Base-by-base conservation (phyloP, 2,888 invertebrate species). In the Apamea crenata region DNA sequence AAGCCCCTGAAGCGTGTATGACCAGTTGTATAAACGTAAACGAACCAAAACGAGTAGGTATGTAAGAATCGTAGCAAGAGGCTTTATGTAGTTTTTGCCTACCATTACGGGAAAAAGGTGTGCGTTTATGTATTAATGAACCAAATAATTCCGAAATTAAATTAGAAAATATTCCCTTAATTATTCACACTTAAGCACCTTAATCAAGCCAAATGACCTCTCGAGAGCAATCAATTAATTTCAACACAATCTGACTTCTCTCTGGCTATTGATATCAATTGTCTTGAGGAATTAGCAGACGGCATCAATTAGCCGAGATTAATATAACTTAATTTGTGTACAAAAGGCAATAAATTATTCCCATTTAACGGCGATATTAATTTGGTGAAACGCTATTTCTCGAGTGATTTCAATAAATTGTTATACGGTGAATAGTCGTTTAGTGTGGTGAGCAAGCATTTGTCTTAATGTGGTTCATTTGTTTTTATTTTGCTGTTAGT, bases 201-300 rank as follows among this genome's bases (percentile, higher is more conserved):
- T 59, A 74, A 74, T 82, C 59, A 63, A 63, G 63, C 32, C 32
- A 69, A 71, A 63, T 70, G 50, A 18, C 70, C 59, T n/a, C 71
- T 25, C 68, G 53, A 71, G 14, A 47, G 68, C 77, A 80, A 85
- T 86, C 65, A 81, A 85, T 89, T 83, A 80, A 82, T 80, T 80
- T 81, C 69, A 78, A 72, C 69, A 77, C 50, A 86, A 79, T 78
- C 70, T 69, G 47, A 78, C 73, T 82, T 72, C n/a, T n/a, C n/a
- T n/a, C 36, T 74, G 68, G 50, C 59, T 67, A 89, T 88, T 83
- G 84, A 84, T 87, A 88, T 83, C 68, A 85, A 90, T 89, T 83
- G 69, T 80, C 70, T 66, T 8, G 69, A 32, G 66, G 63, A 85
- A 86, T 88, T 84, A 81, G 36, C 69, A 77, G 83, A 59, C 61